These are phyloP conservation scores for Pocota personata DNA, from an alignment of 2,888 invertebrate species.

Conservation along the genomic window DNA sequence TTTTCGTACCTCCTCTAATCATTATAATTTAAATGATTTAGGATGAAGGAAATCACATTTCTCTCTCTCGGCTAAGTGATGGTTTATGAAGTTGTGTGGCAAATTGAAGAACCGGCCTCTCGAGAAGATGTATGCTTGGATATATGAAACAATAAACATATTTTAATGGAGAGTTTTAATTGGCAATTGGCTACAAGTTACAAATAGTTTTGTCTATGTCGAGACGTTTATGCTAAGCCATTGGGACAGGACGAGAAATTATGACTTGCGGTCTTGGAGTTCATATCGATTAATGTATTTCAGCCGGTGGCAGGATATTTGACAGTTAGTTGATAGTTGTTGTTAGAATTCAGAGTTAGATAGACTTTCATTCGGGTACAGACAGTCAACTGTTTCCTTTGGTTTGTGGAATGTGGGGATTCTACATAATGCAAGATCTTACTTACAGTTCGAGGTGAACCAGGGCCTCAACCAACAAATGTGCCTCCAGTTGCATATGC, in stretches of 20 bases:
- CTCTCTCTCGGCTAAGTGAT: slow-evolving; percentile 12
- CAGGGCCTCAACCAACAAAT: no score
- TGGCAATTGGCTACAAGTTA: background rate
- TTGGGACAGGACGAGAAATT: background rate
- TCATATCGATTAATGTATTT: background rate
- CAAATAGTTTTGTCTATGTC: slow-evolving; percentile 3
- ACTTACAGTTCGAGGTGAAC: no score
- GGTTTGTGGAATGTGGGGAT: no score
- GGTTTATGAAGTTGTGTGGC: slow-evolving; percentile 37
- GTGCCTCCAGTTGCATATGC: no score
- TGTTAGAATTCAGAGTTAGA: no score
- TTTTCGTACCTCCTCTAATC: slow-evolving; percentile 13
- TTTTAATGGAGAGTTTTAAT: slow-evolving; percentile 20
- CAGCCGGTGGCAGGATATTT: background rate
- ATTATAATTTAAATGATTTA: slow-evolving; percentile 69
- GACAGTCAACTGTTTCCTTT: no score
- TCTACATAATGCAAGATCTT: no score
- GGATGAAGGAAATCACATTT: slow-evolving; percentile 45
- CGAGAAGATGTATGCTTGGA: background rate
- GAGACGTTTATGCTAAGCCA: slow-evolving; percentile 9
- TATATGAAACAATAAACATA: slow-evolving; percentile 38
- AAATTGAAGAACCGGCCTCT: background rate
- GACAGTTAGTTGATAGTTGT: no score
- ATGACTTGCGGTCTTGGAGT: background rate
- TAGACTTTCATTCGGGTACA: no score